Evolutionary conservation across 2,113 vertebrate species (phyloP), one percentile per base, ranked within the genome.

Genomic region (Dissostichus mawsoni): DNA sequence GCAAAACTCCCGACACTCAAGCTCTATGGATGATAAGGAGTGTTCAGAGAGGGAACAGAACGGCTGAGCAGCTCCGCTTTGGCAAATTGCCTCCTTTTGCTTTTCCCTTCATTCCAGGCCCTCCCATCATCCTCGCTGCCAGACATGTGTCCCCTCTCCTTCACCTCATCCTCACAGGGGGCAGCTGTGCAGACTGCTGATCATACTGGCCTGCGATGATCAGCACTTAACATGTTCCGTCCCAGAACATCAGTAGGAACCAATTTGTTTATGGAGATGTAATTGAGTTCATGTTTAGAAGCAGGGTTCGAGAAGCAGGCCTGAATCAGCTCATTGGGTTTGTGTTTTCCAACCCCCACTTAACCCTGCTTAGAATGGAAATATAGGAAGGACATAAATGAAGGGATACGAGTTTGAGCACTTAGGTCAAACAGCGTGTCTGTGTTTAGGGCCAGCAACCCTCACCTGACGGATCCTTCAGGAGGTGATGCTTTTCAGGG

Each of bases 191-290:
- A 12, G 16, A 78, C 74, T 11, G 64, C 25, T 25, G 84, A 89
- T 90, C 84, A 85, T 89, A 83, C 45, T 5, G 67, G 16, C 51
- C 63, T 45, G 41, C 0, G 20, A 75, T 78, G 74, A 84, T 77
- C 74, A 74, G 56, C 84, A 77, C 81, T 86, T 74, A 86, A 75
- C 67, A 67, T 56, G 65, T 73, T 59, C 61, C 8, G 8, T 65
- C 74, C 78, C 53, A 36, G 33, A 61, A 67, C 7, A 53, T 64
- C 50, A 78, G 18, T 18, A 25, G 56, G 45, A 74, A 67, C 62
- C 81, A 83, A 69, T 91, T 76, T 83, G 63, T 87, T 81, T 80
- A 87, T 85, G 82, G 74, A 84, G 76, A 88, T 89, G 82, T 87
- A 78, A 91, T 74, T 77, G 61, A 80, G 76, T 89, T 89, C 74